Percentiles rank a stretch among this genome's conserved stretches.
Evolutionary conservation across 2,113 vertebrate species (phyloP).

Genomic region (Erinaceus europaeus): DNA sequence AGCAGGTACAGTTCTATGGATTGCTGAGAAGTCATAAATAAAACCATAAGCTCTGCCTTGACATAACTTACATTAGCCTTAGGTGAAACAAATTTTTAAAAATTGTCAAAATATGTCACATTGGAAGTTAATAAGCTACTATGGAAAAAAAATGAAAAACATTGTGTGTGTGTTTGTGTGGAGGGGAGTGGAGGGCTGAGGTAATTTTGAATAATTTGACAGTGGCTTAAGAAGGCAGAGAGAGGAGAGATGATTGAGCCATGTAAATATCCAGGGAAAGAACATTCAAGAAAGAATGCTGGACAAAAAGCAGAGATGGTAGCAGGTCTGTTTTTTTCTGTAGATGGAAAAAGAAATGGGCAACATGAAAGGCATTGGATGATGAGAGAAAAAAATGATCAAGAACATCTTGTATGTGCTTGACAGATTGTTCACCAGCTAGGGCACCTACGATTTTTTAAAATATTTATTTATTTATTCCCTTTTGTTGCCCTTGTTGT

Average conservation of each 20-base stretch:
- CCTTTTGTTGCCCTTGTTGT: no score
- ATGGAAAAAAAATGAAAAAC: not conserved
- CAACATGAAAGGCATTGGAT: no score
- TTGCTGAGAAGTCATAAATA: not conserved
- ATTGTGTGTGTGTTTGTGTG: no score
- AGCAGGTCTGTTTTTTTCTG: no score
- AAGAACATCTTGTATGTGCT: not conserved
- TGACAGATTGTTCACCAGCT: no score
- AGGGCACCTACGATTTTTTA: no score
- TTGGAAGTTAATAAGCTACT: not conserved
- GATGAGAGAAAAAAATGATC: not conserved
- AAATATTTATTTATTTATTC: no score
- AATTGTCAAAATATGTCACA: not conserved
- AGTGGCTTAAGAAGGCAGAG: not conserved
- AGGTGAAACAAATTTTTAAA: not conserved
- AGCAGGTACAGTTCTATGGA: not conserved
- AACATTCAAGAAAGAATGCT: not conserved
- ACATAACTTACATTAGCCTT: not conserved
- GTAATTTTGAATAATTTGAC: not conserved
- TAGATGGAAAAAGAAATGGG: no score
- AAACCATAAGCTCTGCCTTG: not conserved
- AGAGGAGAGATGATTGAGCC: rapidly evolving
- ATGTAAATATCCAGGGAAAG: not conserved
- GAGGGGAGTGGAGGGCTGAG: rapidly evolving
- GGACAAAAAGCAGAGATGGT: no score